Evolutionary conservation across 1,140 invertebrate genomes (phyloP).

Genomic region (Tenebrio molitor): DNA sequence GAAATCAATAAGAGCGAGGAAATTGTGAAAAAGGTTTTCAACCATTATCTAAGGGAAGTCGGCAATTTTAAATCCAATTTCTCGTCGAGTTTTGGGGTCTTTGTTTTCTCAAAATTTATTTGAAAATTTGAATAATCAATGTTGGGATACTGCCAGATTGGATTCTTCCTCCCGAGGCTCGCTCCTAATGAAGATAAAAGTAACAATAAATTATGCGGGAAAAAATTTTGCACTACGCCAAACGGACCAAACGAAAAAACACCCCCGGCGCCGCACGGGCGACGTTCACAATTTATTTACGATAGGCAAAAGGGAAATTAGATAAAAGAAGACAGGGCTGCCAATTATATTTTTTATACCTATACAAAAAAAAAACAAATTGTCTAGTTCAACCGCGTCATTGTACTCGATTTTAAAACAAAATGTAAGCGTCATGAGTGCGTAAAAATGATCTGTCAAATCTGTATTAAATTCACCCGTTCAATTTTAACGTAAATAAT

Average conservation of each 20-base stretch:
- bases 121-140: conserved; percentile 40
- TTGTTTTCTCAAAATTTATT: conserved; percentile 39
- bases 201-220: conserved; percentile 20
- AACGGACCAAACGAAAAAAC: conserved; percentile 1
- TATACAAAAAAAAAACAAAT: too few relatives aligned
- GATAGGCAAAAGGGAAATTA: too few relatives aligned
- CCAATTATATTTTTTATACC: too few relatives aligned
- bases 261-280: neutral
- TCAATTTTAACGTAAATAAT: too few relatives aligned
- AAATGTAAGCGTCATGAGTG: too few relatives aligned
- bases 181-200: conserved; percentile 27
- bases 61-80: conserved; percentile 31
- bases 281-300: too few relatives aligned
- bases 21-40: conserved; percentile 16
- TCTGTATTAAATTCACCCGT: too few relatives aligned
- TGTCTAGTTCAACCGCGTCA: too few relatives aligned
- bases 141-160: conserved; percentile 19
- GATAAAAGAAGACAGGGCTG: too few relatives aligned
- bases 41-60: conserved; percentile 16
- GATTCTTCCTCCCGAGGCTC: neutral
- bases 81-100: neutral
- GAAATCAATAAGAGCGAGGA: conserved; percentile 14
- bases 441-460: too few relatives aligned
- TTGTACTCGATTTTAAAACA: too few relatives aligned
- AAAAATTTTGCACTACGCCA: conserved; percentile 13